Base-by-base conservation (phyloP, 2,888 invertebrate species). In the Epirrhoe alternata region DNA sequence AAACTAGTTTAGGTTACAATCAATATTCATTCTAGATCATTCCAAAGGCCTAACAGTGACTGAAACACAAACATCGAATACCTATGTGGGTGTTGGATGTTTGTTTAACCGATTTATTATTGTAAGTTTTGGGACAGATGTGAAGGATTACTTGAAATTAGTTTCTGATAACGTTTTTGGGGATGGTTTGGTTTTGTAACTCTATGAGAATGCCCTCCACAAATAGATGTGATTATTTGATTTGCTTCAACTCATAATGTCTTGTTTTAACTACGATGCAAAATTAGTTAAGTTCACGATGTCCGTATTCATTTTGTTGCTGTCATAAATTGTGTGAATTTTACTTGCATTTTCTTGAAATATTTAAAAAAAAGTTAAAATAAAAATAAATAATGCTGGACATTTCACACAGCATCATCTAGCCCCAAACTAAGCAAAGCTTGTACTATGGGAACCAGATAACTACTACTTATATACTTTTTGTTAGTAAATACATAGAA, bases 71-170 rank as follows among this genome's bases (percentile, higher is more conserved):
- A 42, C 38, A 42, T 6, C 38, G 10, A 38, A 6, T 38, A 38
- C 38, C 38, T 8, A 35, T 31, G 31, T 4, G 6, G 5, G 6
- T 7, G 33, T 33, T 7, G 33, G 33, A 7, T 33, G 6, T 33
- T 33, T 42, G 42, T n/a, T n/a, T 42, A 42, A 42, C 6, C 4
- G 8, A 42, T 42, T 42, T n/a, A 7, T 33, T 42, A 5, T 16
- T 14, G 35, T 38, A 60, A 47, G 4, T 42, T 42, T 42, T 12
- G 38, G 38, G 35, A 59, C 72, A 76, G 74, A 73, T 70, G 71
- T 70, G 64, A 57, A 64, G 71, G 74, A 74, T 76, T 74, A 73
- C 68, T 75, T 70, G 72, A 70, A 74, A 78, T 72, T 75, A 66
- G 63, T 68, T 68, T 66, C 35, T 49, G 67, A 73, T 67, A 45